Evolutionary conservation across 2,888 invertebrate genomes (phyloP).

Genomic region (Diabrotica balteata): DNA sequence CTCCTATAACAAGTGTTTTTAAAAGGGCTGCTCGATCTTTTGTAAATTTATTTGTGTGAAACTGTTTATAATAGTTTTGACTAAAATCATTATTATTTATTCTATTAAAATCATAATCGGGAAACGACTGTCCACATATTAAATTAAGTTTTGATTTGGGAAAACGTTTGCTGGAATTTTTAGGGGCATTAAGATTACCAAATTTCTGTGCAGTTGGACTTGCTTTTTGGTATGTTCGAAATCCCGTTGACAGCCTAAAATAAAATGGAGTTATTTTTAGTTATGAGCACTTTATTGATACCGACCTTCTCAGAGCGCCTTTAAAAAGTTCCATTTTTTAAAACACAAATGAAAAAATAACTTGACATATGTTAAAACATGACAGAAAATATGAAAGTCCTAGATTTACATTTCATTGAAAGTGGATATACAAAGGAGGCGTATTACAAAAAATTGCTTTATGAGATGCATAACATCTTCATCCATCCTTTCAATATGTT

Average conservation of each 20-base stretch:
- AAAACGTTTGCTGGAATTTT: background rate
- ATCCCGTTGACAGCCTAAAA: background rate
- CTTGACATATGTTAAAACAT: background rate
- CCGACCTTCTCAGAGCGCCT: background rate
- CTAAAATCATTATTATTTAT: background rate
- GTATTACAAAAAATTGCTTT: too few relatives aligned
- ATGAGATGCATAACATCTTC: too few relatives aligned
- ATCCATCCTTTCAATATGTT: too few relatives aligned
- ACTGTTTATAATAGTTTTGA: constrained; percentile 1
- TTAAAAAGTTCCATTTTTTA: constrained; percentile 1
- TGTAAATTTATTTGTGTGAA: background rate
- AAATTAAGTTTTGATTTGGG: background rate
- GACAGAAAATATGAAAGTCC: background rate
- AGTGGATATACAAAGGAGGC: too few relatives aligned
- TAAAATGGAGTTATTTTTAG: background rate
- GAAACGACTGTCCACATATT: background rate
- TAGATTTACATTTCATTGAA: background rate
- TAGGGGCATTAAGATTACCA: background rate
- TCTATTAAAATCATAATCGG: background rate
- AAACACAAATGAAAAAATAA: background rate
- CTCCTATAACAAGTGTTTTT: background rate
- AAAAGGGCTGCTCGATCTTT: background rate
- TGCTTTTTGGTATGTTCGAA: background rate
- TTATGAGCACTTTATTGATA: background rate
- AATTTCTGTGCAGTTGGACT: background rate